Evolutionary conservation across 2,888 invertebrate genomes (phyloP).

Genomic region (Eucera pruinosa): DNA sequence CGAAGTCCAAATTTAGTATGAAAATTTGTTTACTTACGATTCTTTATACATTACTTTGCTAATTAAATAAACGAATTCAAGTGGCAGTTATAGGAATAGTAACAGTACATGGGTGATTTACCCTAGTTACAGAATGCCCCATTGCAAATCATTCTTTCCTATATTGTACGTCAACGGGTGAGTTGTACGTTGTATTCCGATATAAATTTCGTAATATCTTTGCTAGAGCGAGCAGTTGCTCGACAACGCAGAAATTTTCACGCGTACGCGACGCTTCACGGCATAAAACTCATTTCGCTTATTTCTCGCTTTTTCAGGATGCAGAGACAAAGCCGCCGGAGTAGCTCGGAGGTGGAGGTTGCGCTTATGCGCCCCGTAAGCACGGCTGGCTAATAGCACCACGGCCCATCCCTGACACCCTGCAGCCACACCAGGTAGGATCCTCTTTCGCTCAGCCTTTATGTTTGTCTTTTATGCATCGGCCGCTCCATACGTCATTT

Average conservation of each 20-base stretch:
- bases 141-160: background rate
- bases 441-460: constrained; percentile 33
- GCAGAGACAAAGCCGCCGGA: constrained; percentile 80
- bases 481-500: constrained; percentile 31
- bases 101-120: too few species aligned
- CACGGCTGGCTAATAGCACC: constrained; percentile 82
- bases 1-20: too few species aligned
- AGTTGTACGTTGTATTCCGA: too few species aligned
- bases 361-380: constrained; percentile 82
- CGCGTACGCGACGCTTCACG: background rate
- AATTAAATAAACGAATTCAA: too few species aligned
- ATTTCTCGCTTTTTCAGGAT: constrained; percentile 77
- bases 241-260: constrained; percentile 1
- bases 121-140: too few species aligned
- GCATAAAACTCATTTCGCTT: constrained; percentile 55
- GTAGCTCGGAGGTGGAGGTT: constrained; percentile 82
- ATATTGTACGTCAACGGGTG: too few species aligned
- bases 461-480: constrained; percentile 38
- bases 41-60: too few species aligned
- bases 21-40: too few species aligned
- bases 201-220: constrained; percentile 32
- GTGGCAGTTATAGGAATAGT: too few species aligned
- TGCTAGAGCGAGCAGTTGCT: background rate
- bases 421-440: constrained; percentile 81
- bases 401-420: constrained; percentile 81